A percentile compares a stretch with the other conserved stretches of the same genome.
Conservation (phyloP, 2,888 invertebrate species). For the Andricus quercusramuli region DNA sequence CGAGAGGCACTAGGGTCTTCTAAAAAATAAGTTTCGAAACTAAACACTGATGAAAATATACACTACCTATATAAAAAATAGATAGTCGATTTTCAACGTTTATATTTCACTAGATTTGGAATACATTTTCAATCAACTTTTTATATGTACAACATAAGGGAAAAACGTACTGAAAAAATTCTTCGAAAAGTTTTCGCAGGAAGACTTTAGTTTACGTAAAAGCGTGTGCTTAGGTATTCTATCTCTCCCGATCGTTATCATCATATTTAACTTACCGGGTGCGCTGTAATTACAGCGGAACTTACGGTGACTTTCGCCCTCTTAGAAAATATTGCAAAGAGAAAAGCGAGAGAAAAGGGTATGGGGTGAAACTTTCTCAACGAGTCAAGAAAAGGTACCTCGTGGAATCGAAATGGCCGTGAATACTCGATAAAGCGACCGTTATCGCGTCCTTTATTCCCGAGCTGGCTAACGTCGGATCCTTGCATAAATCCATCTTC, state of each 20-base stretch:
- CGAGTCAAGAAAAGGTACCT: conserved; percentile 48
- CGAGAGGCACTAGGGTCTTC: too few relatives aligned
- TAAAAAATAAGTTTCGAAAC: neutral
- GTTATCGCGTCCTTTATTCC: conserved; percentile 19
- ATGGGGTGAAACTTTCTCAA: conserved; percentile 42
- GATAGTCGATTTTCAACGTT: neutral
- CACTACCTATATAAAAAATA: neutral
- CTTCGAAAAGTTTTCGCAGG: neutral
- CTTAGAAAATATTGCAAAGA: conserved; percentile 23
- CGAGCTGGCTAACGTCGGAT: neutral
- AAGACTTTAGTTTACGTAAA: conserved; percentile 1
- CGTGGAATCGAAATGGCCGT: conserved; percentile 4
- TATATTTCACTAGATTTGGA: conserved; percentile 25
- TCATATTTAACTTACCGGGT: conserved; percentile 37
- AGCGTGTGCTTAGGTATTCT: conserved; percentile 20
- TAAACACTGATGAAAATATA: neutral
- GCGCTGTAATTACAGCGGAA: conserved; percentile 28
- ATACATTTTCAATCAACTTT: conserved; percentile 30
- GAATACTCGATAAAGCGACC: conserved; percentile 32
- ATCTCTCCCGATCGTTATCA: conserved; percentile 37
- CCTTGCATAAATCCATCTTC: conserved; percentile 17
- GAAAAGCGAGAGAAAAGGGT: neutral
- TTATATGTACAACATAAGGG: conserved; percentile 15
- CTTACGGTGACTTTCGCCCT: conserved; percentile 18
- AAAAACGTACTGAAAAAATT: conserved; percentile 8